Conservation (phyloP, 2,888 invertebrate genomes). For the Drosophila yooni region DNA sequence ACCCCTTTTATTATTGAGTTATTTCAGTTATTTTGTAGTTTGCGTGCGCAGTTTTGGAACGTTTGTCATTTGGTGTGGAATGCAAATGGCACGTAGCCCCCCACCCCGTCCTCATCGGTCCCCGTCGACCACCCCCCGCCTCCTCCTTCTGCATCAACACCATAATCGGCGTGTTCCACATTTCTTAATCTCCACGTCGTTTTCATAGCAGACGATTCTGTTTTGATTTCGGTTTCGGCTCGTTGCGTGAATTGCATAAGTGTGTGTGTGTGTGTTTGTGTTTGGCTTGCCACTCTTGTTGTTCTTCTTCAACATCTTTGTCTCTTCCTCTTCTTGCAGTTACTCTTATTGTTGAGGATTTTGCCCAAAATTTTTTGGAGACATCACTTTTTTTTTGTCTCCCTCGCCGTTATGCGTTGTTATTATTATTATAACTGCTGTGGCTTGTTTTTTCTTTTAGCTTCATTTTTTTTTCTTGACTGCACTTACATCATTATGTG, state of each 20-base stretch:
- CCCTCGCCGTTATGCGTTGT: conserved; percentile 1
- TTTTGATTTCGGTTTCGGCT: conserved; percentile 13
- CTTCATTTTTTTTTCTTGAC: conserved; percentile 5
- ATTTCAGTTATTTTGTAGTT: conserved; percentile 64
- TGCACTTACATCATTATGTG: conserved; percentile 62
- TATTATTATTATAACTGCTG: conserved; percentile 15
- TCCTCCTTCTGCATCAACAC: neutral
- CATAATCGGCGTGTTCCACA: conserved; percentile 38
- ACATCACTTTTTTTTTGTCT: conserved; percentile 2
- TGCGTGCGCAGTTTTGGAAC: conserved; percentile 51
- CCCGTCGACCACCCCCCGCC: neutral
- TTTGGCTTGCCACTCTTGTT: conserved; percentile 11
- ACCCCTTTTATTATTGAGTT: conserved; percentile 30
- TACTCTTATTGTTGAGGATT: conserved; percentile 28
- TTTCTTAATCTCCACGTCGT: conserved; percentile 34
- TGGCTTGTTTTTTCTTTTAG: conserved; percentile 13
- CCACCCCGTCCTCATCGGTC: neutral
- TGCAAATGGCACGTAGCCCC: conserved; percentile 28
- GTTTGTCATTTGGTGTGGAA: conserved; percentile 57
- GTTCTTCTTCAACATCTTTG: neutral
- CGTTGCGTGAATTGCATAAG: conserved; percentile 16
- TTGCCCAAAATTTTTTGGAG: conserved; percentile 10
- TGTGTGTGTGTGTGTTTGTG: conserved; percentile 31
- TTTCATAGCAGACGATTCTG: conserved; percentile 11
- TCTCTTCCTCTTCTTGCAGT: neutral